Percentiles rank a stretch among this genome's conserved stretches.
Conservation (phyloP, 53 echinoderm and acorn worm species). For the Actinopyga echinites region DNA sequence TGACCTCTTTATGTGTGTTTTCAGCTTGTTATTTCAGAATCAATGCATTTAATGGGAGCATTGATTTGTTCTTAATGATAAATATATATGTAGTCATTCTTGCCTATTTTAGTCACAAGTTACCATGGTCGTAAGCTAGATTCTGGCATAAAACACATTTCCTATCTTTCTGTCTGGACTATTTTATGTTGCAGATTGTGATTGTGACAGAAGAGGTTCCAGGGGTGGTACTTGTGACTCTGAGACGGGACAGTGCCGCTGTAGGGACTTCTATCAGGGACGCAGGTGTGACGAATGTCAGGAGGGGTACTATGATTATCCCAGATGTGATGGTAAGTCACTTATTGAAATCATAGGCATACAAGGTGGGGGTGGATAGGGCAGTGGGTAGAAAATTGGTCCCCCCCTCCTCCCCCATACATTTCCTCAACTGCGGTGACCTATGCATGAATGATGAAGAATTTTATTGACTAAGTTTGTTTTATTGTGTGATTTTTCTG, state of each 20-base stretch:
- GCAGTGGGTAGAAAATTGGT: too few species aligned
- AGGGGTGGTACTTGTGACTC: slow-evolving; percentile 71
- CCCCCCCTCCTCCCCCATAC: too few species aligned
- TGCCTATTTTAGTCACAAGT: neutral
- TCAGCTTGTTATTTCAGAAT: too few species aligned
- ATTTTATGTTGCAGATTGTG: slow-evolving; percentile 62
- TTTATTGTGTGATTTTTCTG: too few species aligned
- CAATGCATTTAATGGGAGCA: too few species aligned
- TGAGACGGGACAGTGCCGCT: slow-evolving; percentile 77
- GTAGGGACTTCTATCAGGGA: slow-evolving; percentile 67
- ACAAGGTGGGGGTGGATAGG: too few species aligned
- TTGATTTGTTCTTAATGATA: neutral
- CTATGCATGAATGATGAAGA: too few species aligned
- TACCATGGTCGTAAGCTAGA: too few species aligned
- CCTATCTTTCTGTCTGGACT: neutral
- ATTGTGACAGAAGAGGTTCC: slow-evolving; percentile 75
- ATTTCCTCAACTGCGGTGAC: too few species aligned
- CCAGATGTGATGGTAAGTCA: slow-evolving; percentile 67
- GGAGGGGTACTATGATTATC: slow-evolving; percentile 74
- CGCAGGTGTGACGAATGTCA: slow-evolving; percentile 78
- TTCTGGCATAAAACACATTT: neutral
- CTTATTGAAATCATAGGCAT: too few species aligned
- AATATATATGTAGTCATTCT: neutral
- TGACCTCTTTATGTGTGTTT: too few species aligned
- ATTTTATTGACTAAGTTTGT: too few species aligned